Conservation (phyloP, 92 coral and sea anemone genomes). For the Plumapathes pennacea region DNA sequence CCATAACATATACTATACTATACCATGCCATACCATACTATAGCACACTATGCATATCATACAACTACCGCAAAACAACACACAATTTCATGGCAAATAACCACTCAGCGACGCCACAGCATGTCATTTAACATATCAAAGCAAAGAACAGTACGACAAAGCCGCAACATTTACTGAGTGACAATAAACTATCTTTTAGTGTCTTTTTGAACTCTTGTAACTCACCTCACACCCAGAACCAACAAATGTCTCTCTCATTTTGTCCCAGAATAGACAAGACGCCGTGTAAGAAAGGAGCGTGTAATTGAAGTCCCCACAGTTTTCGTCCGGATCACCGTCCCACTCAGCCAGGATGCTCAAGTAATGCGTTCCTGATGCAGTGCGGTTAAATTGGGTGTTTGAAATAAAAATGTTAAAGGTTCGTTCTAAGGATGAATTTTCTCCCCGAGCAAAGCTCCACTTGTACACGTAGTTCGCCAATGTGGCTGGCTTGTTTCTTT, state of each 20-base stretch:
- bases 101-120: too few species aligned
- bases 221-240: constrained; percentile 78
- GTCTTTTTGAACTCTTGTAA: too few species aligned
- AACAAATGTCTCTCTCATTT: constrained; percentile 34
- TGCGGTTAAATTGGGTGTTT: constrained; percentile 65
- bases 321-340: constrained; percentile 8
- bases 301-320: constrained; percentile 47
- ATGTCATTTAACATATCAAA: too few species aligned
- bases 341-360: constrained; percentile 19
- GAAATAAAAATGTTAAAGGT: constrained; percentile 64
- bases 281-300: constrained; percentile 48
- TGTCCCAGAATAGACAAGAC: constrained; percentile 69
- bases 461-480: constrained; percentile 46
- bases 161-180: too few species aligned
- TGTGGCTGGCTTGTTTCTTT: constrained; percentile 40
- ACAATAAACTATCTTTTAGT: too few species aligned
- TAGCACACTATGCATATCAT: too few species aligned
- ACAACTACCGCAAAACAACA: too few species aligned
- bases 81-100: too few species aligned
- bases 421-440: constrained; percentile 15
- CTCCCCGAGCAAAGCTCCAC: constrained; percentile 59
- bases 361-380: constrained; percentile 51
- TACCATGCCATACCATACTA: too few species aligned
- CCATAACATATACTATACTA: too few species aligned
- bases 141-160: too few species aligned